These are phyloP conservation scores for Eilema caniola DNA, from an alignment of 2,888 invertebrate genomes.

Conservation along the genomic window DNA sequence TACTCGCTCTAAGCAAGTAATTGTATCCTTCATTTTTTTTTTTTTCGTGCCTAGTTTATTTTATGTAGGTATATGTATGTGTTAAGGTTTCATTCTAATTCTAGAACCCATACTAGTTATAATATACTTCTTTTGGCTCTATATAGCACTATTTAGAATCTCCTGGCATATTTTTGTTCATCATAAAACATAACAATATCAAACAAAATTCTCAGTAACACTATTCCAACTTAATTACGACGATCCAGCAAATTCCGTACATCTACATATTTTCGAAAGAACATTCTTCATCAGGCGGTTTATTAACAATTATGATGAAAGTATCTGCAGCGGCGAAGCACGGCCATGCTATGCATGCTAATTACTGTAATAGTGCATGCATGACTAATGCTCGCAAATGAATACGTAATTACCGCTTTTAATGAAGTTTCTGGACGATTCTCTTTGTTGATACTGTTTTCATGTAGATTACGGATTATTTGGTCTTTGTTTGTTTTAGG, in stretches of 20 bases:
- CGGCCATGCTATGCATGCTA: slow-evolving; percentile 19
- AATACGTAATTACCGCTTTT: slow-evolving; percentile 19
- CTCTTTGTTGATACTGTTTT: not conserved
- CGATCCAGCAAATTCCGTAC: not conserved
- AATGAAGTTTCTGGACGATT: slow-evolving; percentile 7
- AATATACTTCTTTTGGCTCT: too few relatives aligned
- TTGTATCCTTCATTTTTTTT: too few relatives aligned
- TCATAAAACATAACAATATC: not conserved
- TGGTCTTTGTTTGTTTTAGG: not conserved
- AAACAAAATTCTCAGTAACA: not conserved
- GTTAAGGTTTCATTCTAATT: too few relatives aligned
- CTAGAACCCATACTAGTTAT: too few relatives aligned
- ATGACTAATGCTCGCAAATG: slow-evolving; percentile 20
- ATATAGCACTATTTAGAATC: too few relatives aligned
- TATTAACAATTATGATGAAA: slow-evolving; percentile 16
- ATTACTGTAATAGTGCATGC: slow-evolving; percentile 25
- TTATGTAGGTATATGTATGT: too few relatives aligned
- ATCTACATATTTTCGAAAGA: slow-evolving; percentile 8
- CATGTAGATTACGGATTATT: not conserved
- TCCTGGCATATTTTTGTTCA: too few relatives aligned
- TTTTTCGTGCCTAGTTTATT: too few relatives aligned
- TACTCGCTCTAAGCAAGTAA: too few relatives aligned
- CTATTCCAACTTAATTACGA: not conserved
- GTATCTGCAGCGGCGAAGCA: not conserved
- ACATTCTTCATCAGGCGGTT: slow-evolving; percentile 7